phyloP scores from a whole-genome alignment of 2,113 vertebrate species.

The Ctenodactylus gundi region DNA sequence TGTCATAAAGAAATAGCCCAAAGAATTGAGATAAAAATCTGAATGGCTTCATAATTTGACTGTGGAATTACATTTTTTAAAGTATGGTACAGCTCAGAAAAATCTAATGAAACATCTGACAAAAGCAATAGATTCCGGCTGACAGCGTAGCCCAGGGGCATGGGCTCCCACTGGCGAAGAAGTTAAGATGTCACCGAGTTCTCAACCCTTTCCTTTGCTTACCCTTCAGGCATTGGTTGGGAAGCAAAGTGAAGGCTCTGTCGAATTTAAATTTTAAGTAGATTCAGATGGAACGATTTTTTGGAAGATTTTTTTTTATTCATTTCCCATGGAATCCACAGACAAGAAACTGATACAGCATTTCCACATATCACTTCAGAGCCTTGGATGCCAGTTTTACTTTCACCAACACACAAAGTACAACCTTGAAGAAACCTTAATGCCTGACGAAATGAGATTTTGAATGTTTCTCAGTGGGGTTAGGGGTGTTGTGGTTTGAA shows the following conservation, averaged over 20 bases:
- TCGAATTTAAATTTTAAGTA: constrained; percentile 61
- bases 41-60: constrained; percentile 34
- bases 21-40: constrained; percentile 45
- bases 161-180: neutral
- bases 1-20: constrained; percentile 19
- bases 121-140: constrained; percentile 58
- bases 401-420: neutral
- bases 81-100: constrained; percentile 44
- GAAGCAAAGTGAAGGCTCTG: neutral
- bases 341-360: neutral
- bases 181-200: constrained; percentile 59
- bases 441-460: neutral
- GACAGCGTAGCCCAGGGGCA: constrained; percentile 54
- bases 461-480: neutral
- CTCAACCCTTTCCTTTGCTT: neutral
- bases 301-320: neutral
- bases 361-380: neutral
- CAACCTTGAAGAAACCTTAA: neutral
- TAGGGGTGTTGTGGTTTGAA: neutral
- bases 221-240: neutral
- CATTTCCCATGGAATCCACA: neutral
- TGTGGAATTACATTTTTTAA: constrained; percentile 64
- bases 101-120: constrained; percentile 68
- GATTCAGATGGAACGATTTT: constrained; percentile 27
- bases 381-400: neutral